phyloP scores from a whole-genome alignment of 2,888 invertebrate species.

The Malacosoma neustria region DNA sequence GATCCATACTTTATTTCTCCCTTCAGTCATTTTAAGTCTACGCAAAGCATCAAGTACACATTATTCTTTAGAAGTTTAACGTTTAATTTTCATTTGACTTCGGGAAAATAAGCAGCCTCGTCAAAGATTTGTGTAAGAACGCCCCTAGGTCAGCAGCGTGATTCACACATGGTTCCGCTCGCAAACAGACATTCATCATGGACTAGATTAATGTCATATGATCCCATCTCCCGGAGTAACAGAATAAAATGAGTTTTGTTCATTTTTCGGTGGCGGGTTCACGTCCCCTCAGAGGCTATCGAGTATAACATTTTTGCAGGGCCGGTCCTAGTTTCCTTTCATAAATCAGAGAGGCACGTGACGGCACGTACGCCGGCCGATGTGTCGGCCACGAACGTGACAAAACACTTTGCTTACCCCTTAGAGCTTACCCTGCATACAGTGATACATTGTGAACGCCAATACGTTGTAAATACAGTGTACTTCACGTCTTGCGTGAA shows the following conservation, averaged over 20 bases:
- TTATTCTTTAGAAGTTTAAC: no score
- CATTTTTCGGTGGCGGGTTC: slow-evolving; percentile 37
- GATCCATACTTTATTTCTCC: no score
- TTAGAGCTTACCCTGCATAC: background rate
- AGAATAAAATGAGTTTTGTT: slow-evolving; percentile 51
- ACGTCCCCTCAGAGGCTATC: slow-evolving; percentile 51
- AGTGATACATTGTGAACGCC: background rate
- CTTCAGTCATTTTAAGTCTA: no score
- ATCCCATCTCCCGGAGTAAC: slow-evolving; percentile 33
- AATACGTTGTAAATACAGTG: no score
- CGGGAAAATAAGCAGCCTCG: no score
- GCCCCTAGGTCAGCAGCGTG: no score
- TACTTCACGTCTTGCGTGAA: no score
- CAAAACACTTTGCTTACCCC: slow-evolving; percentile 34
- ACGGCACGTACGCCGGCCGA: slow-evolving; percentile 50
- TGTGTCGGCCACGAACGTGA: slow-evolving; percentile 51
- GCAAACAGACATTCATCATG: no score
- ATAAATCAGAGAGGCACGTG: slow-evolving; percentile 61
- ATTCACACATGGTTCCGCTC: no score
- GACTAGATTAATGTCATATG: slow-evolving; percentile 32
- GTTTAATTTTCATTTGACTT: no score
- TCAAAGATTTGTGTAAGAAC: no score
- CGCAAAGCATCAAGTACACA: no score
- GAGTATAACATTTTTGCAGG: slow-evolving; percentile 46
- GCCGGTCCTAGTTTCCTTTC: slow-evolving; percentile 43